Conservation (phyloP, 2,113 vertebrate species). For the Sphaerodactylus townsendi region DNA sequence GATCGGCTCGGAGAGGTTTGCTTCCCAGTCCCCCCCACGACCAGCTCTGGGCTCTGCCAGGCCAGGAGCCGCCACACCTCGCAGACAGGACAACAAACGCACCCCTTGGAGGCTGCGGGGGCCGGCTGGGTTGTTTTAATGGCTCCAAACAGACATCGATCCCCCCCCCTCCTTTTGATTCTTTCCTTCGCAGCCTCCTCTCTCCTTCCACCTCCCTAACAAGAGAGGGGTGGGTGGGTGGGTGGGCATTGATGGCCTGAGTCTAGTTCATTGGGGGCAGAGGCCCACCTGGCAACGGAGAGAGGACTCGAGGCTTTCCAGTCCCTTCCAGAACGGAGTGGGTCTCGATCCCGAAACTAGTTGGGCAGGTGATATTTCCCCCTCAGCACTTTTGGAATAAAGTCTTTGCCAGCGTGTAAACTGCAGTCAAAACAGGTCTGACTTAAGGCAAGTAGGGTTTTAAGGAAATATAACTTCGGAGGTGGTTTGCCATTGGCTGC, state of each 20-base stretch:
- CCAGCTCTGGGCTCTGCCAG: slow-evolving; percentile 64
- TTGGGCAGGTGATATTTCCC: background rate
- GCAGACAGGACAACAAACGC: slow-evolving; percentile 75
- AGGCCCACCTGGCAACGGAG: background rate
- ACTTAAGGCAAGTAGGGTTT: too few relatives aligned
- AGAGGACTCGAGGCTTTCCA: background rate
- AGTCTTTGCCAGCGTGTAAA: too few relatives aligned
- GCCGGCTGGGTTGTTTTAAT: slow-evolving; percentile 59
- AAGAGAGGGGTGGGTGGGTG: too few relatives aligned
- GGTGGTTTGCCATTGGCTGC: too few relatives aligned
- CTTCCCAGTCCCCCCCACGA: slow-evolving; percentile 64
- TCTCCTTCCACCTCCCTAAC: background rate
- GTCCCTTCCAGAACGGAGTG: background rate
- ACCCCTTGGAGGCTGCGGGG: slow-evolving; percentile 75
- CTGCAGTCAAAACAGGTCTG: too few relatives aligned
- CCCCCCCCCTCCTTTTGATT: background rate
- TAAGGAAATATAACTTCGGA: too few relatives aligned
- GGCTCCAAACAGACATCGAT: slow-evolving; percentile 5
- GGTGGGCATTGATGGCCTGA: too few relatives aligned
- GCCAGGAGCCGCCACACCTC: slow-evolving; percentile 67
- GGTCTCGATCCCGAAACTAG: background rate
- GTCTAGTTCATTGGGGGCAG: background rate
- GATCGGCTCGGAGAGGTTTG: slow-evolving; percentile 80
- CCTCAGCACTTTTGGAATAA: too few relatives aligned
- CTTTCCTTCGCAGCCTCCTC: background rate